Base-by-base conservation (phyloP, 1,140 invertebrate genomes). In the Acyrthosiphon pisum region DNA sequence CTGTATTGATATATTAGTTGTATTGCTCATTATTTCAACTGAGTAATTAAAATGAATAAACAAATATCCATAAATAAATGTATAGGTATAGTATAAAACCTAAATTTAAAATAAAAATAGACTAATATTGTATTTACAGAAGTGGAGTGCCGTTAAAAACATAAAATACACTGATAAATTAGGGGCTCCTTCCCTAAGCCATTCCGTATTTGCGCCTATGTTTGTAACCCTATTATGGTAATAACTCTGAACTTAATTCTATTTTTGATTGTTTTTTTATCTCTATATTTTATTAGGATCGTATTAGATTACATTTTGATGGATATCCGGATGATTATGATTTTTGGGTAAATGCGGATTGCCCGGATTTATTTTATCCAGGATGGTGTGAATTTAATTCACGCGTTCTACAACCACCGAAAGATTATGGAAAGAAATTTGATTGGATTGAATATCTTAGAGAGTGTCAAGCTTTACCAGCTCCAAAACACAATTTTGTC, bases 321-420 rank as follows among this genome's bases (percentile, higher is more conserved):
- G 98, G 98, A 6, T 99, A 98, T 95, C 96, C 97, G 0, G 97
- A 98, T 94, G 96, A 97, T 94, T 98, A 98, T 95, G 98, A 99
- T 95, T 99, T 98, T 95, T 99, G 98, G 98, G 96, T 97, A 26
- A 99, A 99, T 95, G 97, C 97, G 1, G 97, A 99, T 95, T 98
- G 97, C 2, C 96, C 97, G 94, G 97, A 98, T 95, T 98, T 99
- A 68, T 99, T 99, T 95, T 98, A 98, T 18, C 96, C 97, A 68
- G 98, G 98, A n/a, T 99, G 98, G 97, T 98, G 98, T 94, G 97
- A 98, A 94, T 97, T 97, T 94, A 98, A 97, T 94, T 96, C 96
- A 9, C 97, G 97, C 48, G 95, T 96, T 60, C 94, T 99, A 60
- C 96, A 97, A 94, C 97, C 97, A 9, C 98, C 98, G 0, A 97